Conservation (phyloP, 1,140 invertebrate species). For the Macrocentrus cingulum region DNA sequence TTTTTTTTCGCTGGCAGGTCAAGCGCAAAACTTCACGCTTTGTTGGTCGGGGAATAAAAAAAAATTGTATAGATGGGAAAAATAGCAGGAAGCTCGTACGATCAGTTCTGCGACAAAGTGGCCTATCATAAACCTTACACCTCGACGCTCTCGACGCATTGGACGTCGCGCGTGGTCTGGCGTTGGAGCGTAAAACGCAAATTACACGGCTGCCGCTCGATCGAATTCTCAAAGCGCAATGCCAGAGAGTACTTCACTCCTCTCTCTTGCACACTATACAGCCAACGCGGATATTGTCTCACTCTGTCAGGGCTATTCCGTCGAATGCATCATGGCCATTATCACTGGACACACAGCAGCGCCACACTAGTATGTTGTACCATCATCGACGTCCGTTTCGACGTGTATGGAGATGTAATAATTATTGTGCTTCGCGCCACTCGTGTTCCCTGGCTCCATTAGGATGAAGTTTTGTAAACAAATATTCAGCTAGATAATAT, state of each 20-base stretch:
- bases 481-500: too few relatives aligned
- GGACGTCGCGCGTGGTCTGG: constrained; percentile 1
- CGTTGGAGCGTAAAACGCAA: constrained; percentile 29
- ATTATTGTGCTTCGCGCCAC: too few relatives aligned
- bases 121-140: constrained; percentile 21
- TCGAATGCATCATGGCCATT: constrained; percentile 19
- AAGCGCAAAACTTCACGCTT: constrained; percentile 1
- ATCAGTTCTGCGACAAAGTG: constrained; percentile 8
- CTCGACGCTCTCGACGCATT: constrained; percentile 9
- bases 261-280: constrained; percentile 22
- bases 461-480: too few relatives aligned
- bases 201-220: constrained; percentile 28
- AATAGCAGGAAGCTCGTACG: constrained; percentile 3
- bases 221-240: constrained; percentile 27
- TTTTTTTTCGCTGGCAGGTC: neutral
- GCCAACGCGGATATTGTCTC: neutral
- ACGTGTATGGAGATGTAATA: neutral
- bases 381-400: neutral
- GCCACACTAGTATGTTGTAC: neutral
- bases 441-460: too few relatives aligned
- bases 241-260: constrained; percentile 13
- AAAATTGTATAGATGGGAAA: neutral
- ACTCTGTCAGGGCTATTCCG: constrained; percentile 12
- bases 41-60: neutral
- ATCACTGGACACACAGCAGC: constrained; percentile 15